Percentiles rank a stretch among this genome's conserved stretches.
Evolutionary conservation across 2,113 vertebrate genomes (phyloP).

Genomic region (Cromileptes altivelis): DNA sequence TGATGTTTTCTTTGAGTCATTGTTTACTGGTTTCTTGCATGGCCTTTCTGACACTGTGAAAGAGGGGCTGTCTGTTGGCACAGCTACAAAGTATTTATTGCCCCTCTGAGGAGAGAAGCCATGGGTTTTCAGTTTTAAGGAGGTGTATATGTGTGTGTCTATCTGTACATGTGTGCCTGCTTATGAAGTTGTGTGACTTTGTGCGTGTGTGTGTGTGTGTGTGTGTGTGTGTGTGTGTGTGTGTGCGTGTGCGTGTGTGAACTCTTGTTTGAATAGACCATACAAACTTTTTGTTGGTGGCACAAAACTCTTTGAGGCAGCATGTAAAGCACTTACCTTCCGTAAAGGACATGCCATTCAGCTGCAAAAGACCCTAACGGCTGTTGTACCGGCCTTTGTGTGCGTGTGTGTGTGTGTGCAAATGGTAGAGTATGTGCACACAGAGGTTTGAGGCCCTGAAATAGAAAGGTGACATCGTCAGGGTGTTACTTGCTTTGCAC

Average conservation of each 20-base stretch:
- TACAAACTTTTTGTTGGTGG: slow-evolving; percentile 60
- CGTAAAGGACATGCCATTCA: slow-evolving; percentile 48
- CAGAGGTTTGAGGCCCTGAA: not conserved
- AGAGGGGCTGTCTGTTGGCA: slow-evolving; percentile 68
- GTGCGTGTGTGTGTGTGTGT: slow-evolving; percentile 26
- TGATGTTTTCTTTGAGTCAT: slow-evolving; percentile 46
- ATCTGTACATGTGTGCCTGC: slow-evolving; percentile 25
- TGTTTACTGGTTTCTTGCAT: slow-evolving; percentile 63
- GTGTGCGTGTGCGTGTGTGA: slow-evolving; percentile 20
- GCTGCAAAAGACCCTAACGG: slow-evolving; percentile 56
- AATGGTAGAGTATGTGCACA: not conserved
- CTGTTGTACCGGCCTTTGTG: slow-evolving; percentile 33
- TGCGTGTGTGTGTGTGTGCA: slow-evolving; percentile 4
- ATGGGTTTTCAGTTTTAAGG: slow-evolving; percentile 47
- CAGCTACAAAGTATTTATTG: slow-evolving; percentile 74
- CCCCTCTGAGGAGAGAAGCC: slow-evolving; percentile 56
- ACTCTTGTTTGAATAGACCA: slow-evolving; percentile 46
- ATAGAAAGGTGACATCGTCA: not conserved
- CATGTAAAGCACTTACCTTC: slow-evolving; percentile 68
- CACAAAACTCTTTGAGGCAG: slow-evolving; percentile 53
- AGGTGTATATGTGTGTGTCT: slow-evolving; percentile 27
- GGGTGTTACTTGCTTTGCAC: not conserved
- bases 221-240: slow-evolving; percentile 42
- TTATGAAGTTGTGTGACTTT: slow-evolving; percentile 45
- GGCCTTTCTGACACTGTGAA: slow-evolving; percentile 55